A percentile compares a stretch with the other conserved stretches of the same genome.
These are phyloP conservation scores for Melanotaenia boesemani DNA, from an alignment of 2,797 vertebrate species.

Conservation along the genomic window DNA sequence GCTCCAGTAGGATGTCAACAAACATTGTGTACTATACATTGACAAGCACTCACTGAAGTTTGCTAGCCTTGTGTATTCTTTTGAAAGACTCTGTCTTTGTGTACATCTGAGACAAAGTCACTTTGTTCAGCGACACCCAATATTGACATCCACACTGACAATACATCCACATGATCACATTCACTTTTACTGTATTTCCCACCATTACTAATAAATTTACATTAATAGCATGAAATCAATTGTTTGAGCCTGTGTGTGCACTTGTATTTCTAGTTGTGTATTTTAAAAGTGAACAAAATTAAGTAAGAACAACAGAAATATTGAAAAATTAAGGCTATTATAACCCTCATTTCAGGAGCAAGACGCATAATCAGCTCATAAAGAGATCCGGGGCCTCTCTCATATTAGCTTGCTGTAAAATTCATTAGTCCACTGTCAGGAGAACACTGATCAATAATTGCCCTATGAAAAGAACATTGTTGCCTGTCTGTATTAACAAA, in stretches of 20 bases:
- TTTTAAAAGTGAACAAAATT: too few relatives aligned
- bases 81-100: not conserved
- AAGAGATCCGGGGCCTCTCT: too few relatives aligned
- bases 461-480: not conserved
- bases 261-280: not conserved
- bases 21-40: slow-evolving; percentile 8
- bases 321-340: too few relatives aligned
- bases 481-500: not conserved
- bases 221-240: not conserved
- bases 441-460: not conserved
- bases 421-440: not conserved
- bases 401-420: too few relatives aligned
- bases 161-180: not conserved
- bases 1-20: slow-evolving; percentile 33
- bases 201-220: not conserved
- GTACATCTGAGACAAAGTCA: slow-evolving; percentile 1
- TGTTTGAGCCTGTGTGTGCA: not conserved
- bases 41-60: slow-evolving; percentile 7
- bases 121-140: slow-evolving; percentile 1
- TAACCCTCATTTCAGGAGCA: too few relatives aligned
- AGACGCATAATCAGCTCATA: too few relatives aligned
- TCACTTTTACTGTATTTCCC: not conserved
- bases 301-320: too few relatives aligned
- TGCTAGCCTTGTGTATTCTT: not conserved
- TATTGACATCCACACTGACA: slow-evolving; percentile 2